Base-by-base conservation (phyloP, 2,888 invertebrate genomes). In the Cacoxenus indagator region DNA sequence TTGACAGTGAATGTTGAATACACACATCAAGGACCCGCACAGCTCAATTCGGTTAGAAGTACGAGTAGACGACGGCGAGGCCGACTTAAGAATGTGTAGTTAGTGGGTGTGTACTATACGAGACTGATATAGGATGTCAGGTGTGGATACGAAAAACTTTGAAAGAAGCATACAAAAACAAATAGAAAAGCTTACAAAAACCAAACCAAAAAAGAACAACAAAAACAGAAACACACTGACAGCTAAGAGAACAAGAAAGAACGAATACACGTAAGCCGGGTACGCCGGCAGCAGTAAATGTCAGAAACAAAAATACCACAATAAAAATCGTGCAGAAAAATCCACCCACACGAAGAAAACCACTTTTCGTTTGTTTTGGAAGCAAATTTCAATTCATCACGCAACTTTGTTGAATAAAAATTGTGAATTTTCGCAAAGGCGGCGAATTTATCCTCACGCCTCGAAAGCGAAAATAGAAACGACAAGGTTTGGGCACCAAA, bases 351-450 rank as follows among this genome's bases (percentile, higher is more conserved):
- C 31, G 1, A 69, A 69, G 64, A 70, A 69, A 68, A 70, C 68
- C 70, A 69, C 78, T 70, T 81, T 81, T 76, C 82, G 70, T 70
- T 76, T 73, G 80, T 81, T 64, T 48, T 81, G 73, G 81, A 73
- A 69, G 75, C 73, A 82, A 82, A 82, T 81, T 82, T 81, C 72
- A 73, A 73, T 76, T 81, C 82, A 81, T 81, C 81, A 81, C 81
- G 81, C 81, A 81, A 82, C 79, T 78, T 78, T 78, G 78, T 78
- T 78, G 80, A 76, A 24, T 73, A 77, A 76, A 37, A 78, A 75
- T 76, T 55, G 27, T 17, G 57, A 67, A 74, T n/a, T n/a, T n/a
- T n/a, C n/a, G n/a, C n/a, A n/a, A n/a, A n/a, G n/a, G n/a, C n/a
- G n/a, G n/a, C n/a, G n/a, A n/a, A n/a, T n/a, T n/a, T n/a, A n/a